Conservation (phyloP, 2,888 invertebrate genomes). For the Strigamia crassipes region DNA sequence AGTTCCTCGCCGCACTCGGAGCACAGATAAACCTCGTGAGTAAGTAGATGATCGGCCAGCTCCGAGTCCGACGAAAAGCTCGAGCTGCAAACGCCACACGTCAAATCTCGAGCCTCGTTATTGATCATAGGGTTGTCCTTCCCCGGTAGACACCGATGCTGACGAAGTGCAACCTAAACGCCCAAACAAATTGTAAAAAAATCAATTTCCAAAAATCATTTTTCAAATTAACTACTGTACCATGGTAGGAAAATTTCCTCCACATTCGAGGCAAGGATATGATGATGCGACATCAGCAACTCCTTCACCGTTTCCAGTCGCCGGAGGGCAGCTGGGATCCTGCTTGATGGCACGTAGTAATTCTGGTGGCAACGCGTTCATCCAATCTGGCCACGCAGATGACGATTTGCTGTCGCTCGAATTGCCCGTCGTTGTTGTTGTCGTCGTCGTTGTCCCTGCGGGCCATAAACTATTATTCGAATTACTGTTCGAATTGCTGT, state of each 20-base stretch:
- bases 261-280: conserved; percentile 34
- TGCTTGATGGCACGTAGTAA: conserved; percentile 38
- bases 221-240: not conserved
- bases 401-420: not conserved
- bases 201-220: not conserved
- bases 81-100: conserved; percentile 39
- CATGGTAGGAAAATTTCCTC: conserved; percentile 41
- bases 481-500: not conserved
- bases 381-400: conserved; percentile 41
- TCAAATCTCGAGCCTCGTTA: not conserved
- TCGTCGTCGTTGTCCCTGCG: not conserved
- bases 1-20: conserved; percentile 42
- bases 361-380: conserved; percentile 38
- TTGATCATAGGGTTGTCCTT: conserved; percentile 42
- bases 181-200: not conserved
- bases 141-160: conserved; percentile 44
- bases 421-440: not conserved
- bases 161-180: conserved; percentile 13
- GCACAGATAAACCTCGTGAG: conserved; percentile 41
- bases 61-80: conserved; percentile 41
- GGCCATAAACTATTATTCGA: not conserved
- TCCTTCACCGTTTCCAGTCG: not conserved
- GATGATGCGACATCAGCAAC: not conserved
- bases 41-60: conserved; percentile 27
- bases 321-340: not conserved